Evolutionary conservation across 2,797 vertebrate genomes (phyloP), one percentile per base, ranked within the genome.

Genomic region (Chloroceryle amazona): DNA sequence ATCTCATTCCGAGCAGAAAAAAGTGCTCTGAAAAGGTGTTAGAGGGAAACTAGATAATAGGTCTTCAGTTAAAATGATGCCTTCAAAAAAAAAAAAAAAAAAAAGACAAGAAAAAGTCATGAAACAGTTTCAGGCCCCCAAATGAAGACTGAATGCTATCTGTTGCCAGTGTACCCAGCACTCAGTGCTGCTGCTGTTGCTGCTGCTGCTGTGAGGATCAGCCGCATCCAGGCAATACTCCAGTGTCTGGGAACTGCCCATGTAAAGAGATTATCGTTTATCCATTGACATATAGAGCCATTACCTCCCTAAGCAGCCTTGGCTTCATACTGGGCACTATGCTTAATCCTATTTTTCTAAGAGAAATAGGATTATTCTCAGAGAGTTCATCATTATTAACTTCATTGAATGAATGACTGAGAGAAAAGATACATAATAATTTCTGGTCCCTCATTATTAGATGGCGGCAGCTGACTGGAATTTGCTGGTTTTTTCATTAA

Each of bases 341-440:
- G 23, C 11, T 76, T 72, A 91, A 91, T 93, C 41, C 23, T 42
- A 11, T 90, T 95, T 94, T 74, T 72, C 14, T 18, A 7, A 28
- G 21, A 66, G 16, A 70, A 95, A 95, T 75, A 49, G 33, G 60
- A 86, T 83, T 91, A 72, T 91, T 90, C 41, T 74, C 41, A 65
- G 61, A 39, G 83, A 86, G 28, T 66, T 90, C 89, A 51, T 93
- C 80, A 86, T 93, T 65, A 55, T 81, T 86, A 75, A 84, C 39
- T 79, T 54, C 35, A 86, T 86, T 86, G 54, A 71, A 55, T 19
- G 33, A 81, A 72, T 75, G 8, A 49, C 46, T 46, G 72, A 81
- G 37, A 65, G 26, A 71, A 74, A 93, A 52, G 46, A 21, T 28
- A 35, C 11, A 12, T 1, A 51, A 54, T 7, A 70, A 55, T 91